Evolutionary conservation across 2,113 vertebrate genomes (phyloP).

Genomic region (Zeus faber): DNA sequence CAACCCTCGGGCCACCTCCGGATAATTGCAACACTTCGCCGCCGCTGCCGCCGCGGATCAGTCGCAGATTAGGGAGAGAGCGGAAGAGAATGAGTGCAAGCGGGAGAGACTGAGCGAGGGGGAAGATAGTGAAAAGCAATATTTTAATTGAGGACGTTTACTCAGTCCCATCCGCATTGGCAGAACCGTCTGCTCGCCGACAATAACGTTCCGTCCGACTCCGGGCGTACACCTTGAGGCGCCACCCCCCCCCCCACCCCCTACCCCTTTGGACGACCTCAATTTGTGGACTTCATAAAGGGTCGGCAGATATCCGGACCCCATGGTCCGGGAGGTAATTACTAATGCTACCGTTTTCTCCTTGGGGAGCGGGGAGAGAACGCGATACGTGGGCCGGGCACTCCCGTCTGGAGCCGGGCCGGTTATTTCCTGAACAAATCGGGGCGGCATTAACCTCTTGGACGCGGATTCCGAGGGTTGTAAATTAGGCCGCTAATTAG

Average conservation of each 20-base stretch:
- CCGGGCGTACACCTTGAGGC: constrained; percentile 40
- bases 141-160: constrained; percentile 62
- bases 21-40: no score
- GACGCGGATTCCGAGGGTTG: constrained; percentile 54
- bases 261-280: constrained; percentile 46
- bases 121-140: constrained; percentile 11
- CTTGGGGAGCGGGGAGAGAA: constrained; percentile 35
- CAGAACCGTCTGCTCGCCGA: constrained; percentile 14
- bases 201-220: constrained; percentile 34
- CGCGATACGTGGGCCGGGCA: constrained; percentile 26
- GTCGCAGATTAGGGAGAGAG: not conserved
- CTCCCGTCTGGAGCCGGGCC: constrained; percentile 53
- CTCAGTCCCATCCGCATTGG: constrained; percentile 40
- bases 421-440: constrained; percentile 57
- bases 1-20: no score
- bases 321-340: constrained; percentile 60
- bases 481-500: constrained; percentile 71
- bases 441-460: constrained; percentile 59
- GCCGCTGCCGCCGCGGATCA: no score
- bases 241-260: constrained; percentile 7
- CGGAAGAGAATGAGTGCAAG: not conserved
- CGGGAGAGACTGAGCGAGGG: not conserved
- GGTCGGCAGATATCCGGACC: constrained; percentile 53
- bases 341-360: constrained; percentile 53
- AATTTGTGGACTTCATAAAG: constrained; percentile 67